Evolutionary conservation across 2,888 invertebrate genomes (phyloP).

Genomic region (Meteorus colon): DNA sequence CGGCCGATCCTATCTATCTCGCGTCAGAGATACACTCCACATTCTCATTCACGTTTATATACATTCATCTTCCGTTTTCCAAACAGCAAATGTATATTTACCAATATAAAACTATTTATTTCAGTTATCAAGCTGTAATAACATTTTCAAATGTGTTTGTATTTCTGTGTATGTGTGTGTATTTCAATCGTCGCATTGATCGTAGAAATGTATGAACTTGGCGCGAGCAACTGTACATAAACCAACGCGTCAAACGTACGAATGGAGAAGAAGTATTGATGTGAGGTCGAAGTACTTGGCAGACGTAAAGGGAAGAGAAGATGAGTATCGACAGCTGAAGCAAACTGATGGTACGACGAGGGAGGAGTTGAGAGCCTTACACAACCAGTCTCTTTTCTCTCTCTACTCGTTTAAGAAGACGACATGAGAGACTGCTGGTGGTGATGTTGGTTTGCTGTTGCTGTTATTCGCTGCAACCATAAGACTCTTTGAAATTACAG

Average conservation of each 20-base stretch:
- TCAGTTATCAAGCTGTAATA: not conserved
- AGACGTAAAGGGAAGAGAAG: slow-evolving; percentile 26
- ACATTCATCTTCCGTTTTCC: slow-evolving; percentile 56
- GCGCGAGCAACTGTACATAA: not conserved
- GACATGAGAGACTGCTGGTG: slow-evolving; percentile 30
- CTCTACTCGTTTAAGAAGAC: slow-evolving; percentile 11
- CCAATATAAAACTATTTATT: not conserved
- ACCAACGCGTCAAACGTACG: not conserved
- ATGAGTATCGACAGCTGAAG: slow-evolving; percentile 36
- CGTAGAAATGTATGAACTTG: not conserved
- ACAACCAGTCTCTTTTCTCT: slow-evolving; percentile 10
- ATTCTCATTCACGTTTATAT: slow-evolving; percentile 50
- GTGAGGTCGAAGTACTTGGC: slow-evolving; percentile 21
- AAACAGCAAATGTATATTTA: slow-evolving; percentile 19
- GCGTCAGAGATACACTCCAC: slow-evolving; percentile 48
- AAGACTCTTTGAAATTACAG: slow-evolving; percentile 58
- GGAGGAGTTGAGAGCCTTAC: slow-evolving; percentile 20
- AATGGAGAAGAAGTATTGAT: not conserved
- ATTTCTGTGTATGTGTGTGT: not conserved
- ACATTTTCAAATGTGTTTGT: not conserved
- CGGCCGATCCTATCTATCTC: slow-evolving; percentile 66
- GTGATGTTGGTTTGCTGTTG: slow-evolving; percentile 3
- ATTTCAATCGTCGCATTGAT: not conserved
- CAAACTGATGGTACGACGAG: slow-evolving; percentile 31
- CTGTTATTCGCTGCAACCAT: slow-evolving; percentile 1